These are phyloP conservation scores for Amphiprion percula DNA, from an alignment of 2,113 vertebrate species.

Conservation along the genomic window DNA sequence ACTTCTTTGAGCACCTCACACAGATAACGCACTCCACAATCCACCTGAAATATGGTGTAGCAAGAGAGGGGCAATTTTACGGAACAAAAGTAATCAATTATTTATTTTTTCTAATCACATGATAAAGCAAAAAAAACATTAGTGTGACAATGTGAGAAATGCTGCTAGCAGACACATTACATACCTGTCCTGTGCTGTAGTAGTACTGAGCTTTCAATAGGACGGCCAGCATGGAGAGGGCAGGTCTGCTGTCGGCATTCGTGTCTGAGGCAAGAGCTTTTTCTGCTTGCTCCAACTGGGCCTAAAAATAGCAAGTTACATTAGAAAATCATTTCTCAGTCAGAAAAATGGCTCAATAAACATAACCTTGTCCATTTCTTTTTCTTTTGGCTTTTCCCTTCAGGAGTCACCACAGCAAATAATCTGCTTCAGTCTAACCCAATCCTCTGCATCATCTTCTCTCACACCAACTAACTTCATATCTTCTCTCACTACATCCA, in stretches of 20 bases:
- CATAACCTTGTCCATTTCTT: no score
- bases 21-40: conserved; percentile 83
- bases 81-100: background rate
- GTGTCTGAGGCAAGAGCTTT: conserved; percentile 67
- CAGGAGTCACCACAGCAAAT: no score
- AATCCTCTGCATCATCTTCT: no score
- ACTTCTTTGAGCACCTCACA: conserved; percentile 86
- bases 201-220: conserved; percentile 86
- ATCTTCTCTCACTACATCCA: no score
- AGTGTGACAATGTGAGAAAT: background rate
- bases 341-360: no score
- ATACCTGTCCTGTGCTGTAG: conserved; percentile 83
- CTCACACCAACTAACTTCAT: no score
- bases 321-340: background rate
- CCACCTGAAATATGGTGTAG: conserved; percentile 77
- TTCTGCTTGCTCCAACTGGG: conserved; percentile 84
- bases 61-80: background rate
- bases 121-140: background rate
- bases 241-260: conserved; percentile 54
- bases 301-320: conserved; percentile 54
- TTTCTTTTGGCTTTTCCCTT: no score
- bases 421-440: no score
- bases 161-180: background rate
- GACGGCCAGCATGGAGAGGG: conserved; percentile 79
- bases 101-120: no score